These are phyloP conservation scores for Ictalurus punctatus DNA, from an alignment of 2,113 vertebrate species.

Conservation along the genomic window DNA sequence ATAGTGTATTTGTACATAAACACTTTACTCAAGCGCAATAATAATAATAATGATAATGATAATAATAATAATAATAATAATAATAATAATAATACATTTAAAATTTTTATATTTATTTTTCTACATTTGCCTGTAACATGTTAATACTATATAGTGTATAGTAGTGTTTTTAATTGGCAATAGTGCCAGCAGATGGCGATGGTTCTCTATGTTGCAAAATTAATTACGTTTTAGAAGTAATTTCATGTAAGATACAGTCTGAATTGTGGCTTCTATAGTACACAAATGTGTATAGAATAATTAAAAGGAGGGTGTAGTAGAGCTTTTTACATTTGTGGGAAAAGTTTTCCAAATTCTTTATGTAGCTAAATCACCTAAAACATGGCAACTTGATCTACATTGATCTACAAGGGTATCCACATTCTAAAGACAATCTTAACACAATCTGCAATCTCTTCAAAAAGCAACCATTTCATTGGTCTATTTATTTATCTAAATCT, in stretches of 20 bases:
- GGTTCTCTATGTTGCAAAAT: slow-evolving; percentile 26
- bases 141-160: background rate
- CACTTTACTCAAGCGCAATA: background rate
- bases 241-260: background rate
- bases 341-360: background rate
- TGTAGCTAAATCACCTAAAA: background rate
- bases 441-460: background rate
- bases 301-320: background rate
- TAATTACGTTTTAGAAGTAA: background rate
- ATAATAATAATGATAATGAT: background rate
- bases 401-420: no score
- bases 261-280: background rate
- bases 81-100: background rate
- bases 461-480: background rate
- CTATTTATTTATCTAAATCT: background rate
- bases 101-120: background rate
- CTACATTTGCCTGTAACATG: background rate
- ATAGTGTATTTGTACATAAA: background rate
- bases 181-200: slow-evolving; percentile 49
- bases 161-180: background rate
- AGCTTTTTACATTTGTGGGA: background rate
- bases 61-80: background rate
- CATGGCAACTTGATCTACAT: background rate
- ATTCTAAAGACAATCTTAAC: background rate
- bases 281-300: background rate